Base-by-base conservation (phyloP, 2,797 vertebrate species). In the Amblyopsis hoosieri region DNA sequence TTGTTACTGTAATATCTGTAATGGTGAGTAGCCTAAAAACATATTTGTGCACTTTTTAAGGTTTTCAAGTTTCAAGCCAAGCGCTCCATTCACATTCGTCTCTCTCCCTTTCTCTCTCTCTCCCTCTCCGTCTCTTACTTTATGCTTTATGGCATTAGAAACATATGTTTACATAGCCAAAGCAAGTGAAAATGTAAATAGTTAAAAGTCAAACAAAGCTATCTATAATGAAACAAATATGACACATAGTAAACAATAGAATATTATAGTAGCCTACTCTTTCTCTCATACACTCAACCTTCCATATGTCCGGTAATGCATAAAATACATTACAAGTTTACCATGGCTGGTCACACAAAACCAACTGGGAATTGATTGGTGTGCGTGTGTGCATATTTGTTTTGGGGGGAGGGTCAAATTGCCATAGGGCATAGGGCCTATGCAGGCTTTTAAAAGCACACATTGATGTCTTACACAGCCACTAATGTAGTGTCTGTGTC, bases 401-500 rank as follows among this genome's bases (percentile, higher is more conserved):
- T 37, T 37, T 37, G 66, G n/a, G 57, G 60, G 56, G 70, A 58
- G 69, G 56, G 9, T 62, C 61, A 79, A 74, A 80, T 75, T 45
- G 54, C 54, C 69, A 64, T 45, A 73, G 42, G 62, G 57, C 10
- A 12, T 52, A 45, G 33, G 33, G 33, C 33, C 33, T 37, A 37
- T 37, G 33, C 51, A 60, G 13, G 67, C 58, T 78, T 83, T 76
- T 80, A 76, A 79, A 75, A 60, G 53, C 58, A 54, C 19, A 53
- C 58, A 69, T 47, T 4, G 33, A 45, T 33, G 78, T 42, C 48
- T 17, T 15, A 49, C 48, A 49, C 51, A 0, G 52, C 57, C 68
- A 69, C 80, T 86, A 82, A 85, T 86, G 85, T 62, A 83, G 74
- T 59, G 50, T 66, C 54, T 14, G 69, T 72, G 75, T 75, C 69